Evolutionary conservation across 2,113 vertebrate genomes (phyloP), one percentile per base, ranked within the genome.

Genomic region (Callithrix jacchus): DNA sequence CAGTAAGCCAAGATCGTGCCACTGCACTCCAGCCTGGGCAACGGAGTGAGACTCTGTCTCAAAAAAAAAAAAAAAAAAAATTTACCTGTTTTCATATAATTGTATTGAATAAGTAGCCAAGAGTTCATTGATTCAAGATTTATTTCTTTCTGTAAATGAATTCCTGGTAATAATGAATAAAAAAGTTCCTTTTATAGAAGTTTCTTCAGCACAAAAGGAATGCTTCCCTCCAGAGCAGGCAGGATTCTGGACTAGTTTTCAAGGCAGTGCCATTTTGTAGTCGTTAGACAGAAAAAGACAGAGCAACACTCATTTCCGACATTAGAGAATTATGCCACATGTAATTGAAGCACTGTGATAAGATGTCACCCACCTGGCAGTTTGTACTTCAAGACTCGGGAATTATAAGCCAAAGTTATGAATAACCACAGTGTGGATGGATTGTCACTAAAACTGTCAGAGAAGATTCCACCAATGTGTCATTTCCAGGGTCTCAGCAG

Each of bases 41-140:
- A 64, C 2, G 27, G 27, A 64, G 27, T 0, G 0, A 64, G 5
- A 14, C 27, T 30, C 27, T 30, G 27, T 64, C 12, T 64, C 61
- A 64, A 64, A 64, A 64, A 64, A 64, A 61, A 30, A 4, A 4
- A 61, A 5, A 9, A 21, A 58, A 64, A 64, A 64, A 30, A 64
- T 30, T 81, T 37, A 96, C 13, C 84, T 45, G 47, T 83, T 92
- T 80, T 90, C 61, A 83, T 61, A 61, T 66, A 96, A 96, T 52
- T 61, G 58, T 73, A 87, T 40, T 92, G 56, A 18, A 68, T 27
- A 93, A 92, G n/a, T 61, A 79, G 45, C 40, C 6, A 56, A 92
- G 80, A 83, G 92, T 93, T 76, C 73, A 76, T 45, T 45, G 73
- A 76, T 76, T 76, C 40, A 45, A 76, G 27, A 76, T 76, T 76